These are phyloP conservation scores for Cerceris ruficornis DNA, from an alignment of 2,888 invertebrate species.

Conservation along the genomic window DNA sequence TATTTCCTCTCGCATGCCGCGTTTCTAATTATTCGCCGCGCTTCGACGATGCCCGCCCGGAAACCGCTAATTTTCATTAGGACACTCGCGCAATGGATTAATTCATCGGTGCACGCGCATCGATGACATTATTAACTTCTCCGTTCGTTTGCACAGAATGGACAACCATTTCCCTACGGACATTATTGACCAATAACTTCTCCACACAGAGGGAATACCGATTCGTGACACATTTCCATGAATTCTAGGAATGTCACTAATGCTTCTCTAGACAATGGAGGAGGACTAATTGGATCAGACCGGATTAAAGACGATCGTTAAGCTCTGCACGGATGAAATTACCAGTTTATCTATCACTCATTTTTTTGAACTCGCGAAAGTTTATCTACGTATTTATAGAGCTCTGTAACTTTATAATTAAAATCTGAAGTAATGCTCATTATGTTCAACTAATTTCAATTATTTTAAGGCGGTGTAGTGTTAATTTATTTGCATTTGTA, in stretches of 20 bases:
- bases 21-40: background rate
- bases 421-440: too few species aligned
- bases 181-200: constrained; percentile 8
- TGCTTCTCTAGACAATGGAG: constrained; percentile 10
- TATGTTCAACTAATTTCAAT: too few species aligned
- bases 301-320: constrained; percentile 1
- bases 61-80: background rate
- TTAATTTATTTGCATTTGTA: too few species aligned
- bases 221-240: constrained; percentile 33
- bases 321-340: too few species aligned
- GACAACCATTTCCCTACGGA: background rate
- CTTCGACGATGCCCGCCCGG: background rate
- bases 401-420: too few species aligned
- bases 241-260: constrained; percentile 31
- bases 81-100: background rate
- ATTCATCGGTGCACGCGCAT: background rate
- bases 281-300: constrained; percentile 14
- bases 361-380: background rate
- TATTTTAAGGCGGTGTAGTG: too few species aligned
- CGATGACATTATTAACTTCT: constrained; percentile 5
- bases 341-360: constrained; percentile 38
- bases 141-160: background rate
- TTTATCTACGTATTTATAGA: too few species aligned
- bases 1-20: background rate
- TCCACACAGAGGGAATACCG: constrained; percentile 12